phyloP scores from a whole-genome alignment of 2,113 vertebrate species.

The Pongo abelii region DNA sequence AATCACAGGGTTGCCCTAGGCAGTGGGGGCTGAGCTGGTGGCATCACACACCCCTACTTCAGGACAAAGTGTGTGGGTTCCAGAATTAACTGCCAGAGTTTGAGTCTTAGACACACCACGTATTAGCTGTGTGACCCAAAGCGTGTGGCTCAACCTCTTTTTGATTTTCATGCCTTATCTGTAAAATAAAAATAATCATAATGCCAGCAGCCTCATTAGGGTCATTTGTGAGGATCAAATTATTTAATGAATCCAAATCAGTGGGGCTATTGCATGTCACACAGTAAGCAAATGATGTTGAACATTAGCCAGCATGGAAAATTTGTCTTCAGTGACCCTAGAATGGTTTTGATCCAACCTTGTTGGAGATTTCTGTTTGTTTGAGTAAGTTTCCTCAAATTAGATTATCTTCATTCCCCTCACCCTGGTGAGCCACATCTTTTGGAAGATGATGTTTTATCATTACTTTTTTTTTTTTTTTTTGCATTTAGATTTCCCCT shows the following conservation, averaged over 20 bases:
- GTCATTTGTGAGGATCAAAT: background rate
- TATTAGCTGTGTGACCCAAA: background rate
- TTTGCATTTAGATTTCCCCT: too few species aligned
- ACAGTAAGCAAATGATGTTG: background rate
- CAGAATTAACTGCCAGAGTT: background rate
- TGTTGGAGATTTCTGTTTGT: background rate
- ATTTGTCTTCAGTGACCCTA: background rate
- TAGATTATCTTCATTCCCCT: background rate
- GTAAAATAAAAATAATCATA: background rate
- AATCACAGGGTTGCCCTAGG: background rate
- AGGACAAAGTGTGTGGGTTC: rapidly evolving
- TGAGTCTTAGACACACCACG: background rate
- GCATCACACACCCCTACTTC: rapidly evolving
- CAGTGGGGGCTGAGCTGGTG: background rate
- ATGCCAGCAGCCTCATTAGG: background rate
- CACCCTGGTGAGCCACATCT: background rate
- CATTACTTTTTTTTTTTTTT: background rate
- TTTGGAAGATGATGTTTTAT: background rate
- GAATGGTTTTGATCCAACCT: background rate
- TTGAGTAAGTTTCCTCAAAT: background rate
- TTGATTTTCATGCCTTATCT: background rate
- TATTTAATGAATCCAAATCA: background rate
- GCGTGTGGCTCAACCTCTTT: background rate
- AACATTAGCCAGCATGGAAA: background rate
- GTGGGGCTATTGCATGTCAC: background rate